A percentile compares a stretch with the other conserved stretches of the same genome.
Evolutionary conservation across 53 echinoderm and acorn worm species (phyloP).

Genomic region (Luidia sarsii): DNA sequence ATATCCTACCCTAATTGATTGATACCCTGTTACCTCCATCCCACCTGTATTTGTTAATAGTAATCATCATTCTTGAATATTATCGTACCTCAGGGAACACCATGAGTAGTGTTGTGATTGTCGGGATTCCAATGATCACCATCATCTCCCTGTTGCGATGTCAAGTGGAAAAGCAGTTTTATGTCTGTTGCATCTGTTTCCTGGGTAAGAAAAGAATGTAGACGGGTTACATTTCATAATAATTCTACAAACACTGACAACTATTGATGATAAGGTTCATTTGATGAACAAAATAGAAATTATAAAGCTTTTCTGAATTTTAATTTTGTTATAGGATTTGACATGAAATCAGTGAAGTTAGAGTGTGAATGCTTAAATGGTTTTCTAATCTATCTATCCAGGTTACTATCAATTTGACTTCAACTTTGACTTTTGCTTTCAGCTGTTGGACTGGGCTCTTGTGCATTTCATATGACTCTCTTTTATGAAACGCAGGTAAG

Average conservation of each 20-base stretch:
- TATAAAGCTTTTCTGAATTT: no score
- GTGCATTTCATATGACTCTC: conserved; percentile 91
- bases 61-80: background rate
- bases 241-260: no score
- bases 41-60: conserved; percentile 53
- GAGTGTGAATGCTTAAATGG: background rate
- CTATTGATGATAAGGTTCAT: no score
- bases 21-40: no score
- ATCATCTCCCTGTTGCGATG: conserved; percentile 48
- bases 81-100: conserved; percentile 70
- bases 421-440: background rate
- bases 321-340: no score
- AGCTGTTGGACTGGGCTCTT: conserved; percentile 90
- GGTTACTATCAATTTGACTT: background rate
- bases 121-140: conserved; percentile 61
- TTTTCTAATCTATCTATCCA: background rate
- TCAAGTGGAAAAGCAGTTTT: conserved; percentile 62
- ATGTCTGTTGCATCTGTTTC: conserved; percentile 40
- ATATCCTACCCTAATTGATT: no score
- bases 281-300: no score
- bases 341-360: no score
- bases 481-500: conserved; percentile 87
- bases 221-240: no score
- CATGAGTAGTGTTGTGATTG: conserved; percentile 69
- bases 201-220: conserved; percentile 54